Conservation (phyloP, 2,113 vertebrate genomes). For the Gambusia holbrooki region DNA sequence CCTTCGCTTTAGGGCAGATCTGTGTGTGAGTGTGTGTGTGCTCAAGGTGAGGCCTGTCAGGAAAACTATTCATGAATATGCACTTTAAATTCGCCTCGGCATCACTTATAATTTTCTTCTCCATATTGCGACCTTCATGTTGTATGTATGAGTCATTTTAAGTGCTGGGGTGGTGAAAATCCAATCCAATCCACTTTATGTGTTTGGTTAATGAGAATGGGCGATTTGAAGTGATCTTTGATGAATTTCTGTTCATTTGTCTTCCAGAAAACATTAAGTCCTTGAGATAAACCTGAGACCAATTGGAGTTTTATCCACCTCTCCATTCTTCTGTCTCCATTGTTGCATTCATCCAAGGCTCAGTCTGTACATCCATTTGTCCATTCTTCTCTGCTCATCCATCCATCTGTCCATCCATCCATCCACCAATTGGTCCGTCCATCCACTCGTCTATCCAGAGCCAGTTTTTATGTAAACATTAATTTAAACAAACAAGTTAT, state of each 20-base stretch:
- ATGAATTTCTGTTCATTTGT: not conserved
- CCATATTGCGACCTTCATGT: constrained; percentile 24
- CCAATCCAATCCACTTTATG: constrained; percentile 1
- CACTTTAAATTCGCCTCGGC: constrained; percentile 10
- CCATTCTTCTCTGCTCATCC: not conserved
- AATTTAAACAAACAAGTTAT: no score
- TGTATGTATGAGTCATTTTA: constrained; percentile 11
- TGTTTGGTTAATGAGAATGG: not conserved
- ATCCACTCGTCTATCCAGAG: no score
- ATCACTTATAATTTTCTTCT: not conserved
- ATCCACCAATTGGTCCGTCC: no score
- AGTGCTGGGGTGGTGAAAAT: not conserved
- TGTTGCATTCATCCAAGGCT: no score
- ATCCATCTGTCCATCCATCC: no score
- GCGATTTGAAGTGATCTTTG: not conserved
- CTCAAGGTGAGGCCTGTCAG: not conserved
- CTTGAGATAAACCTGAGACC: not conserved
- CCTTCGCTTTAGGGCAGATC: constrained; percentile 21
- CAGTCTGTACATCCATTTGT: no score
- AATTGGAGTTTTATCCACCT: no score
- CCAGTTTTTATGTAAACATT: no score
- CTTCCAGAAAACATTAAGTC: not conserved
- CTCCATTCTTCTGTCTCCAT: no score
- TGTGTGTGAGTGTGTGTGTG: not conserved
- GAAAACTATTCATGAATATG: not conserved